These are phyloP conservation scores for Cephus pygmeus DNA, from an alignment of 2,888 invertebrate genomes.

Conservation along the genomic window DNA sequence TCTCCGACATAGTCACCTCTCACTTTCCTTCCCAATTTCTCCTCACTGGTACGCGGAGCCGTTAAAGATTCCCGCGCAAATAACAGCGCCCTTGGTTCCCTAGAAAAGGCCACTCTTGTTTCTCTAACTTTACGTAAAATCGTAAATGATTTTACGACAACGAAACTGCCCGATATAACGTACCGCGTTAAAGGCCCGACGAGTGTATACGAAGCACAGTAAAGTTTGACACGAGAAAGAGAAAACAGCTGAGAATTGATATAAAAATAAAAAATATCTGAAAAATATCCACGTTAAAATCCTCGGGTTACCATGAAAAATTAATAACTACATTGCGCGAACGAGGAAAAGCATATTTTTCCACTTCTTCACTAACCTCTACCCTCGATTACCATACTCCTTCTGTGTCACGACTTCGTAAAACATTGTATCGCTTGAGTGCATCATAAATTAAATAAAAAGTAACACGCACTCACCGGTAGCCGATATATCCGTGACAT, in stretches of 20 bases:
- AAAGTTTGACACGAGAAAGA: not conserved
- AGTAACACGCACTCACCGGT: not conserved
- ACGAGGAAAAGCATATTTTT: not conserved
- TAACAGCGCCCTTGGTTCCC: not conserved
- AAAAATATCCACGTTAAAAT: not conserved
- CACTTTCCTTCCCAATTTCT: not conserved
- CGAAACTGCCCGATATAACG: not conserved
- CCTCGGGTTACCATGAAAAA: not conserved
- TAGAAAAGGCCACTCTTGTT: not conserved
- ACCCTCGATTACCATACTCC: not conserved
- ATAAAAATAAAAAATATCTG: too few relatives aligned
- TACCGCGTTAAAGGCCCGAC: not conserved
- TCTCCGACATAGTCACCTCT: not conserved
- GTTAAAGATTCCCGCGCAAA: not conserved
- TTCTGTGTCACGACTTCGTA: not conserved
- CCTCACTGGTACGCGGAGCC: not conserved
- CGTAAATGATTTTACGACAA: not conserved
- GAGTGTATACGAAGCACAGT: not conserved
- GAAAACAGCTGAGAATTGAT: too few relatives aligned
- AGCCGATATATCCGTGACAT: conserved; percentile 18
- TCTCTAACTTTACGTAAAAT: not conserved
- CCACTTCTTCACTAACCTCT: not conserved
- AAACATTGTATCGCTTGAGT: not conserved
- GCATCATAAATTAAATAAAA: not conserved
- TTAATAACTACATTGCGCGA: not conserved